Base-by-base conservation (phyloP, 2,888 invertebrate species). In the Archips crataeganus region DNA sequence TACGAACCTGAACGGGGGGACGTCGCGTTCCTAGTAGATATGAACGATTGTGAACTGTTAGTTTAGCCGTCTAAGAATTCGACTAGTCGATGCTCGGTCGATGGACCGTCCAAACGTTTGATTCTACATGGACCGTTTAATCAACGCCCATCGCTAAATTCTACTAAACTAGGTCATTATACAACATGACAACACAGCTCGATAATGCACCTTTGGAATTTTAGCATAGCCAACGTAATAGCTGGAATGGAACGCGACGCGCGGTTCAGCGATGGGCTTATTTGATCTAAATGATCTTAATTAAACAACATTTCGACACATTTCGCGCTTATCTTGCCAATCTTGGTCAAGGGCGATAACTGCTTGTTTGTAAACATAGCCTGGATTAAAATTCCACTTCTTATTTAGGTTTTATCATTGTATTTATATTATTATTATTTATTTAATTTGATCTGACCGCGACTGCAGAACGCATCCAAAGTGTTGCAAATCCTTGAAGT, bases 261-360 rank as follows among this genome's bases (percentile, higher is more conserved):
- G 36, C 62, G 57, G 68, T 49, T 68, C 63, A 63, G 23, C 47
- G 68, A 73, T 63, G 54, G 59, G n/a, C 71, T 73, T 73, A 73
- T 69, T 68, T 42, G 59, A 39, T 42, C 68, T 34, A 64, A 66
- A 15, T 67, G 42, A 72, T 72, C 72, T 68, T 68, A 74, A 74
- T 74, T 70, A 69, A 54, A 36, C 51, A 74, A 15, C 34, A 60
- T 70, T 74, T 74, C 69, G 51, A 60, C 49, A 74, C 64, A 57
- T 42, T 54, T 10, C 57, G 15, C 34, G 2, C 13, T 65, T 65
- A 74, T 74, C 74, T 70, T 13, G 9, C 47, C 23, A 65, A 74
- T 70, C 54, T 42, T 54, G 74, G 74, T 65, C 74, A 74, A 70
- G 74, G 70, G 34, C 70, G 45, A 69, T 70, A 69, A 70, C 60